Evolutionary conservation across 2,888 invertebrate species (phyloP).

Genomic region (Thera obeliscata): DNA sequence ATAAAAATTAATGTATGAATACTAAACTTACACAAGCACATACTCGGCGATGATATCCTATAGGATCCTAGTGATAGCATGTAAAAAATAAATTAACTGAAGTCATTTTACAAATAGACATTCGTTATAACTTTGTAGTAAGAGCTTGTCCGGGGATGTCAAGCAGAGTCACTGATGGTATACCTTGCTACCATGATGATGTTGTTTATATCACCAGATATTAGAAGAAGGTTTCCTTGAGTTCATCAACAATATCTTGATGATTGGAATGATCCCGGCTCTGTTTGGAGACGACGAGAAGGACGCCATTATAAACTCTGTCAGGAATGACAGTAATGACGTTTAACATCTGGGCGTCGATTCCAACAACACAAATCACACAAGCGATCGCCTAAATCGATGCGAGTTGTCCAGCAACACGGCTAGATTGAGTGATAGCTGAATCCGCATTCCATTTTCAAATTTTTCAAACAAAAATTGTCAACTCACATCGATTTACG

Average conservation of each 20-base stretch:
- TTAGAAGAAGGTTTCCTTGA: conserved; percentile 94
- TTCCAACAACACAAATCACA: no score
- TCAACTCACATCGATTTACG: no score
- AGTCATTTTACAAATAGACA: background rate
- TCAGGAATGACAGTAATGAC: conserved; percentile 88
- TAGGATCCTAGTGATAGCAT: conserved; percentile 25
- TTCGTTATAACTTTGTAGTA: no score
- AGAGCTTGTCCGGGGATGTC: no score
- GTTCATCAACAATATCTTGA: conserved; percentile 95
- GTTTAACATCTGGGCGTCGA: conserved; percentile 52
- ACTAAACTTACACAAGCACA: conserved; percentile 17
- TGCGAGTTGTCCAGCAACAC: no score
- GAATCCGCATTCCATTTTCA: no score
- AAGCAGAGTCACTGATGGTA: no score
- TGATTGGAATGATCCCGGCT: conserved; percentile 94
- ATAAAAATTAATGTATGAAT: background rate
- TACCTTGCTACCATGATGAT: no score
- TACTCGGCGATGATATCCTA: conserved; percentile 19
- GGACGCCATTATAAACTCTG: conserved; percentile 89
- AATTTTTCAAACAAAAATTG: no score
- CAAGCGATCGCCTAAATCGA: no score
- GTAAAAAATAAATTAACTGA: conserved; percentile 6
- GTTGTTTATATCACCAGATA: conserved; percentile 83
- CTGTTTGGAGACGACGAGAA: conserved; percentile 95
- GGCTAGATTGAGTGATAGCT: no score